Evolutionary conservation across 1,140 invertebrate genomes (phyloP), one percentile per base, ranked within the genome.

Genomic region (Eulimnadia texana): DNA sequence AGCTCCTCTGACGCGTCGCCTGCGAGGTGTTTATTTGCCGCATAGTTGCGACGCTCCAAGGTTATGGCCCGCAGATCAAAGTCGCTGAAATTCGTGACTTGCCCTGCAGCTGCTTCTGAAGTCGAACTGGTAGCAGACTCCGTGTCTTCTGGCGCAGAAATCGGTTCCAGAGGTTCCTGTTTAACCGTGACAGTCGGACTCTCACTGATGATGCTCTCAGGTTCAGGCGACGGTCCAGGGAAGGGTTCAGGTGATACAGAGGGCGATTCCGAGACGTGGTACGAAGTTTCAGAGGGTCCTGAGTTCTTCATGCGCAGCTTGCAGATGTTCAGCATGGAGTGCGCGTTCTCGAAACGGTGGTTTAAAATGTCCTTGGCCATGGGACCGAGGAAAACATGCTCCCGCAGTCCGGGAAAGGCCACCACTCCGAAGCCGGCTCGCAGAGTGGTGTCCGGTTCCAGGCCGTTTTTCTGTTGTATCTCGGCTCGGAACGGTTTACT

Each of bases 341-440:
- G 6, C 6, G 33, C 33, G 33, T 16, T 16, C 16, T 42, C 33
- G 16, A 42, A 42, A 16, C 33, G 33, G 33, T 42, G 16, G 6
- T 42, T 42, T 6, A 58, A 27, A 29, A 58, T 33, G 13, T 29
- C 27, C 11, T 20, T 58, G 20, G 55, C 24, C 3, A 58, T 25
- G n/a, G 55, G 55, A 16, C 55, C 55, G 20, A 58, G 24, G 16
- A 58, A 58, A 2, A 58, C 55, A 22, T 58, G 55, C 55, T 58
- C 55, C 9, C 20, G 28, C 13, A 58, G 23, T 3, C 28, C 24
- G 3, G 55, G 55, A 27, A 58, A 58, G 11, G 55, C 55, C 20
- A 33, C 23, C 9, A 58, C 42, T 16, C 55, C 55, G 24, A 58
- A 58, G 19, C 33, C 33, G 16, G 33, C 6, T 16, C 33, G 33